Conservation (phyloP, 1,140 invertebrate species). For the Littorina saxatilis region DNA sequence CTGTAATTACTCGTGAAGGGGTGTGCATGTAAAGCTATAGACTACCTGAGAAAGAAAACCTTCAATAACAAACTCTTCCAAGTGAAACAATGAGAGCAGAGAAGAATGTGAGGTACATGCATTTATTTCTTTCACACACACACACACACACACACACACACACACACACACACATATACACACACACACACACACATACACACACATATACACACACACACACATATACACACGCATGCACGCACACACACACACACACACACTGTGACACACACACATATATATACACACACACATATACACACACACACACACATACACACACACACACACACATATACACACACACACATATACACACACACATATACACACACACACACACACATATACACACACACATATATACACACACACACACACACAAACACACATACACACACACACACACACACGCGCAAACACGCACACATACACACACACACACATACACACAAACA, state of each 20-base stretch:
- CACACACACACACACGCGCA: neutral
- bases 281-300: neutral
- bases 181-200: neutral
- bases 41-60: neutral
- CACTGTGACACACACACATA: neutral
- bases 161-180: neutral
- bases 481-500: neutral
- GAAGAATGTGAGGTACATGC: neutral
- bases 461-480: neutral
- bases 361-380: constrained; percentile 6
- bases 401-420: neutral
- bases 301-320: neutral
- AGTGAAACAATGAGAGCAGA: neutral
- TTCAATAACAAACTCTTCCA: neutral
- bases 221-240: neutral
- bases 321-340: constrained; percentile 1
- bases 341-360: constrained; percentile 2
- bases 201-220: neutral
- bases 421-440: neutral
- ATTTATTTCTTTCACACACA: neutral
- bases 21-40: neutral
- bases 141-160: neutral
- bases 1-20: neutral
- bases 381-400: constrained; percentile 3
- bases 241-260: neutral